phyloP scores from a whole-genome alignment of 2,888 invertebrate genomes.

The Pyrgus malvae region DNA sequence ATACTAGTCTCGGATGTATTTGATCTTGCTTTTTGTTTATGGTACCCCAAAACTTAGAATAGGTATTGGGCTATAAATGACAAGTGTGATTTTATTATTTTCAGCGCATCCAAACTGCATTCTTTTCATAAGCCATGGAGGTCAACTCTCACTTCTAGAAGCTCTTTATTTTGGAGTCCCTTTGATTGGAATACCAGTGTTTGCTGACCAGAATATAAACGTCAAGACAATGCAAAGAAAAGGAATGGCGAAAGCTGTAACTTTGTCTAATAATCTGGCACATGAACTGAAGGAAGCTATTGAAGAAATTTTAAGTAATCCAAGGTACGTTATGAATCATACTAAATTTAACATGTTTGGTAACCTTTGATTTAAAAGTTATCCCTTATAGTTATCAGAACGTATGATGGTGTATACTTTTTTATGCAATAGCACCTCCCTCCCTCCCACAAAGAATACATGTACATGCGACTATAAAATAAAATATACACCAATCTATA shows the following conservation, averaged over 20 bases:
- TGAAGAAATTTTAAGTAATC: constrained; percentile 43
- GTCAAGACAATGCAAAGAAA: constrained; percentile 38
- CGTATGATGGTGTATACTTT: neutral
- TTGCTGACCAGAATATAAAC: constrained; percentile 47
- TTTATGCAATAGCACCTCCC: no score
- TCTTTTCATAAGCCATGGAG: constrained; percentile 47
- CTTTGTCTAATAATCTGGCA: constrained; percentile 39
- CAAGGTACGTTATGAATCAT: constrained; percentile 36
- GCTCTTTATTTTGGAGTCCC: constrained; percentile 52
- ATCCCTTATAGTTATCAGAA: neutral
- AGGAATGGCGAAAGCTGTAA: constrained; percentile 42
- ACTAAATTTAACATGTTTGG: no score
- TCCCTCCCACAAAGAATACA: no score
- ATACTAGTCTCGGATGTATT: no score
- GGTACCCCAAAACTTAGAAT: no score
- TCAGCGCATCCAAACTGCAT: constrained; percentile 44
- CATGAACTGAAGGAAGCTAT: constrained; percentile 42
- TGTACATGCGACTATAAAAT: no score
- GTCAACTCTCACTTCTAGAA: constrained; percentile 43
- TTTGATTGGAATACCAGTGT: constrained; percentile 45
- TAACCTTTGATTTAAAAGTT: no score
- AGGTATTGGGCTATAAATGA: no score
- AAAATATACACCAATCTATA: no score
- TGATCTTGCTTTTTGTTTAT: no score
- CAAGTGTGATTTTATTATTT: neutral